phyloP scores from a whole-genome alignment of 2,888 invertebrate genomes.

The Phengaris alcon region DNA sequence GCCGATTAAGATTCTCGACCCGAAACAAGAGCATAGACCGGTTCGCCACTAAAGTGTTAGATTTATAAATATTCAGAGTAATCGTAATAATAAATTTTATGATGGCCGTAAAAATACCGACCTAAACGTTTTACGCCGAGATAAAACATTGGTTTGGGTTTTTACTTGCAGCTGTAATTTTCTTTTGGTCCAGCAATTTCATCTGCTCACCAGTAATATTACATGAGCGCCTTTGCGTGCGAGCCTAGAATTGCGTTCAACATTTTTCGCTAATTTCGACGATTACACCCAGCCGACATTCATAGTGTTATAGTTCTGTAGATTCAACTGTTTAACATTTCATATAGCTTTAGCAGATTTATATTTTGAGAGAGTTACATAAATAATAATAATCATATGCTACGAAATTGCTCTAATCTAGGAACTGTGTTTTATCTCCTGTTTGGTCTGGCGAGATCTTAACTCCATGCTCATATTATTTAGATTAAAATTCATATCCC shows the following conservation, averaged over 20 bases:
- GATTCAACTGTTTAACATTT: background rate
- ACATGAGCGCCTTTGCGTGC: slow-evolving; percentile 28
- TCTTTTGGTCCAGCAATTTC: slow-evolving; percentile 30
- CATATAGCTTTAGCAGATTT: background rate
- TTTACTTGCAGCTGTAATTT: slow-evolving; percentile 28
- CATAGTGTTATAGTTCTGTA: background rate
- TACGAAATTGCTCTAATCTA: background rate
- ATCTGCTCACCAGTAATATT: slow-evolving; percentile 22
- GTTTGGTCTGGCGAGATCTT: slow-evolving; percentile 28
- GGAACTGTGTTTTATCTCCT: slow-evolving; percentile 36
- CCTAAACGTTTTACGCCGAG: slow-evolving; percentile 26
- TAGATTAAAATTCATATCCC: slow-evolving; percentile 25
- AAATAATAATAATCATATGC: background rate
- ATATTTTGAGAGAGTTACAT: background rate
- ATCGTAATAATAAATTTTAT: slow-evolving; percentile 23
- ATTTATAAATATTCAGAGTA: slow-evolving; percentile 12
- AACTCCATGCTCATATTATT: slow-evolving; percentile 18
- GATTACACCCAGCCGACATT: slow-evolving; percentile 1
- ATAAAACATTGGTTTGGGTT: slow-evolving; percentile 29
- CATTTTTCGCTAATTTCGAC: slow-evolving; percentile 17
- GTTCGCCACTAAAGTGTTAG: slow-evolving; percentile 6
- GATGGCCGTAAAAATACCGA: slow-evolving; percentile 23
- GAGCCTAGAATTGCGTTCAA: slow-evolving; percentile 18
- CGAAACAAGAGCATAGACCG: slow-evolving; percentile 15
- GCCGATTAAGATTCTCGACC: slow-evolving; percentile 5